Evolutionary conservation across 1,140 invertebrate species (phyloP), one percentile per base, ranked within the genome.

Genomic region (Pseudomyrmex pallidus): DNA sequence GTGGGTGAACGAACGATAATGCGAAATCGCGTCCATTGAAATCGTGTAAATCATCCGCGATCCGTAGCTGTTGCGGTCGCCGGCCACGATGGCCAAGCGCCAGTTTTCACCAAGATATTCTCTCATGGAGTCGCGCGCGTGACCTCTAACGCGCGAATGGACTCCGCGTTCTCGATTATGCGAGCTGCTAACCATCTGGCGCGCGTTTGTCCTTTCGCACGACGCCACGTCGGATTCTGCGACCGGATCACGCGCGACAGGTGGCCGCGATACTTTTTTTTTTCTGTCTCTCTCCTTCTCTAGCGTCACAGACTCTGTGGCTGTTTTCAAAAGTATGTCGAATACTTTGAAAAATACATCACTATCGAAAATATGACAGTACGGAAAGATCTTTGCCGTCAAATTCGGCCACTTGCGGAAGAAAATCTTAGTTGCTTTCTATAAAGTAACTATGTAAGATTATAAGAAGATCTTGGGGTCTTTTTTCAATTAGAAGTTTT

Each of bases 161-260:
- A 85, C 78, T 85, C 74, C 62, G 59, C 74, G 82, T 44, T 85
- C 48, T 25, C 90, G 86, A 91, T 91, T 91, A 90, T 91, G 83
- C 85, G 85, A 87, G 25, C 80, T 74, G 84, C 66, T 44, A 66
- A 84, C 85, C 90, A 91, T 88, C 90, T 90, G 90, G 84, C 72
- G 87, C 74, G 56, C 84, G 35, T 89, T 89, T 87, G 78, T 77
- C 63, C 84, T 86, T 77, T 66, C 84, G 85, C 82, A 87, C 90
- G 86, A 89, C 84, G 68, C 17, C 35, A 48, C 87, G 82, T 85
- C 78, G 85, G 77, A 88, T 91, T 90, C 87, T 85, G 88, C 20
- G 22, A 68, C 63, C 76, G 83, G 90, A 92, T 91, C 87, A 77
- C 73, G 85, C 85, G 66, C 78, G 85, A 87, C 88, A 91, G 90